phyloP scores from a whole-genome alignment of 92 coral and sea anemone species.

The Siderastrea radians region DNA sequence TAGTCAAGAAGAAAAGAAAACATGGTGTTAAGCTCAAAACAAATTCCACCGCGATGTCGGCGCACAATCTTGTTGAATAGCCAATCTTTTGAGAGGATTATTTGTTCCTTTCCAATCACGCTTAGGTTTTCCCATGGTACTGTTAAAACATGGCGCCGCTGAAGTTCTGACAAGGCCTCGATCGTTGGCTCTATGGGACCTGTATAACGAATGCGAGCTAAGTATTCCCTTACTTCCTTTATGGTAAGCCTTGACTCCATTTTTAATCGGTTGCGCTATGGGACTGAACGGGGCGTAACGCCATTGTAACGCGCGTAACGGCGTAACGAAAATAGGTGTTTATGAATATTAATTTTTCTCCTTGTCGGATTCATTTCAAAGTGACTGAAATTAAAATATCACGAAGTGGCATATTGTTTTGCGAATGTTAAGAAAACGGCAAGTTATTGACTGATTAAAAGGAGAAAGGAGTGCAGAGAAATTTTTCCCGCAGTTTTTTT shows the following conservation, averaged over 20 bases:
- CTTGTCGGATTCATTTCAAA: no score
- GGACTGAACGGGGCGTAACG: no score
- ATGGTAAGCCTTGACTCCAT: background rate
- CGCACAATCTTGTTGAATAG: conserved; percentile 66
- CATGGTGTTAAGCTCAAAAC: conserved; percentile 61
- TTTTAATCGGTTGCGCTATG: no score
- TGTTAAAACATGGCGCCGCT: conserved; percentile 47
- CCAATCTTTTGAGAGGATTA: conserved; percentile 40
- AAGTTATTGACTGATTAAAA: no score
- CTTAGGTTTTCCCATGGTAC: conserved; percentile 74
- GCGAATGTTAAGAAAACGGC: no score
- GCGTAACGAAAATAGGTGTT: no score
- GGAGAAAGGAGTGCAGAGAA: no score
- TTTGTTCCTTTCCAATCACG: conserved; percentile 32
- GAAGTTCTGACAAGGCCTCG: conserved; percentile 45
- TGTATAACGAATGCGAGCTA: conserved; percentile 58
- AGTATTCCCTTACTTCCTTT: conserved; percentile 38
- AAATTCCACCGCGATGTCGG: conserved; percentile 70
- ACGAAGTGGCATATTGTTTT: no score
- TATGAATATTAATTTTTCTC: no score
- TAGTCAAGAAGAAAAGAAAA: conserved; percentile 53
- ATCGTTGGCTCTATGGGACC: conserved; percentile 49
- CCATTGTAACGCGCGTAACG: no score
- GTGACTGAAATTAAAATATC: no score
- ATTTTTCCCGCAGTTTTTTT: no score